A percentile compares a stretch with the other conserved stretches of the same genome.
Evolutionary conservation across 2,888 invertebrate species (phyloP).

Genomic region (Carterocephalus palaemon): DNA sequence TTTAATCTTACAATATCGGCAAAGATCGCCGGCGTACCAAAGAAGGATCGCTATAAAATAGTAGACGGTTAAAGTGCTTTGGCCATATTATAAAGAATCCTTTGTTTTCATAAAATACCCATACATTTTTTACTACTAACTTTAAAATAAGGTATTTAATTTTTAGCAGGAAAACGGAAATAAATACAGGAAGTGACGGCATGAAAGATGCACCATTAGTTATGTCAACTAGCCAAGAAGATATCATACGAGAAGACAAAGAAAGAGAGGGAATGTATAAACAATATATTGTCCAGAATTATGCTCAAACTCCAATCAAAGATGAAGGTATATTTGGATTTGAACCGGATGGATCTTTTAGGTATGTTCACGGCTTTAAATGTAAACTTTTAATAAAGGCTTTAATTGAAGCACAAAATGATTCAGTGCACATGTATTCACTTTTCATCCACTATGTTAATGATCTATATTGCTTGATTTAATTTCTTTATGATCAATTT

Average conservation of each 20-base stretch:
- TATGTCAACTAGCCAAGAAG: constrained; percentile 82
- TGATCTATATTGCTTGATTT: constrained; percentile 17
- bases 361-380: too few relatives aligned
- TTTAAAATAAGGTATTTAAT: constrained; percentile 9
- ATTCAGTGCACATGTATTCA: constrained; percentile 27
- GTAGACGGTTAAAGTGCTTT: too few relatives aligned
- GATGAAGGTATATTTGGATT: constrained; percentile 79
- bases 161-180: constrained; percentile 70
- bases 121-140: background rate
- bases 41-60: too few relatives aligned
- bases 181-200: constrained; percentile 66
- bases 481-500: constrained; percentile 7
- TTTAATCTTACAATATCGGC: too few relatives aligned
- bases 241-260: constrained; percentile 74
- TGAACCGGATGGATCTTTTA: constrained; percentile 73
- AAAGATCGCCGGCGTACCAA: too few relatives aligned
- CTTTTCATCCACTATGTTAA: constrained; percentile 26
- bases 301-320: constrained; percentile 78
- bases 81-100: too few relatives aligned
- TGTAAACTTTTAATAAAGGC: background rate
- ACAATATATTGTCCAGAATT: constrained; percentile 68
- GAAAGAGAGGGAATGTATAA: constrained; percentile 67
- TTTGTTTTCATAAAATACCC: too few relatives aligned
- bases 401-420: constrained; percentile 15
- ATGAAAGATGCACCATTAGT: constrained; percentile 70